phyloP scores from a whole-genome alignment of 2,797 vertebrate species.

The Petrocephalus schoutedeni region DNA sequence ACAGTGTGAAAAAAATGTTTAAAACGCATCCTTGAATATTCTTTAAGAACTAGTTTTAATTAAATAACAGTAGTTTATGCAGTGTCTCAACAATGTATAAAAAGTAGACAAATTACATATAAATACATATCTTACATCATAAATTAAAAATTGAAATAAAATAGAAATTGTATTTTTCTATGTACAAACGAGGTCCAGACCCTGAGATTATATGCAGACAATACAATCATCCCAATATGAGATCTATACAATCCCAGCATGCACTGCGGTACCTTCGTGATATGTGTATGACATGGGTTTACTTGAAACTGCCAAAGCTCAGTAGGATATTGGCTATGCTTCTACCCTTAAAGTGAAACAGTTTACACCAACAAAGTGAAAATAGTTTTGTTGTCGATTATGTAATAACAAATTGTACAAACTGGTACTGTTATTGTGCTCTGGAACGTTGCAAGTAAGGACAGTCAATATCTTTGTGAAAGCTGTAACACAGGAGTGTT shows the following conservation, averaged over 20 bases:
- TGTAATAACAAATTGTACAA: neutral
- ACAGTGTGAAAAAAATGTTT: neutral
- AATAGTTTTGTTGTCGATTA: neutral
- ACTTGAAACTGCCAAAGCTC: neutral
- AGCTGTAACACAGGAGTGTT: neutral
- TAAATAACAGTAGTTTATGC: slow-evolving; percentile 34
- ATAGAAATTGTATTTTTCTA: slow-evolving; percentile 31
- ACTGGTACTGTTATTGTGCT: neutral
- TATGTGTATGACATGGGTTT: neutral
- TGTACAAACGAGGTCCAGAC: slow-evolving; percentile 36
- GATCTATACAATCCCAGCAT: slow-evolving; percentile 39
- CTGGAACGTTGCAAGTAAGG: neutral
- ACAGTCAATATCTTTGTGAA: neutral
- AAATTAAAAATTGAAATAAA: slow-evolving; percentile 47
- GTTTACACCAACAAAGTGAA: neutral
- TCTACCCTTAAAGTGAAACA: neutral
- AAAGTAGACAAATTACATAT: slow-evolving; percentile 47
- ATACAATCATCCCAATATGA: slow-evolving; percentile 51
- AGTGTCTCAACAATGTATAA: slow-evolving; percentile 36
- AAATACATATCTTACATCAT: slow-evolving; percentile 49
- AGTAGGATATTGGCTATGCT: neutral
- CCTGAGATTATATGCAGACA: slow-evolving; percentile 46
- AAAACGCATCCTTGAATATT: neutral
- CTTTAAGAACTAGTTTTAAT: slow-evolving; percentile 18
- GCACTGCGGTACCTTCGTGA: slow-evolving; percentile 22